Evolutionary conservation across 1,140 invertebrate genomes (phyloP).

Genomic region (Tetranychus urticae): DNA sequence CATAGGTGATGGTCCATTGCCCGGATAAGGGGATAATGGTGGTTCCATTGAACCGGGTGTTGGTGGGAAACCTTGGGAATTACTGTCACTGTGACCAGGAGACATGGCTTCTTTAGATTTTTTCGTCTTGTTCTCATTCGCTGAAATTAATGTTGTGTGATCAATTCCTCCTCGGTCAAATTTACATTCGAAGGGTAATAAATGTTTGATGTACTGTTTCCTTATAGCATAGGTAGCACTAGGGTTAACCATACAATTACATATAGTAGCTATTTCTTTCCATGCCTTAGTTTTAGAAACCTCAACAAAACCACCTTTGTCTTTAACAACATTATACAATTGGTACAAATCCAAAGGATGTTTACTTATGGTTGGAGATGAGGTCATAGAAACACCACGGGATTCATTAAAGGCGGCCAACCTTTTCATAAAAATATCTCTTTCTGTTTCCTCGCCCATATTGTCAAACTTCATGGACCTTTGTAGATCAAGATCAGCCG

Average conservation of each 20-base stretch:
- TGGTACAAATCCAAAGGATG: slow-evolving; percentile 90
- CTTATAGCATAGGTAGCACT: slow-evolving; percentile 85
- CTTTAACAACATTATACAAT: slow-evolving; percentile 79
- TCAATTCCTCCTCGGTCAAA: slow-evolving; percentile 87
- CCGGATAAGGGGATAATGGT: background rate
- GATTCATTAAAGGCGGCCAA: slow-evolving; percentile 82
- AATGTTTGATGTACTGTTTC: slow-evolving; percentile 91
- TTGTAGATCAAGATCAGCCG: no score
- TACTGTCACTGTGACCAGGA: background rate
- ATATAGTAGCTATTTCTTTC: slow-evolving; percentile 81
- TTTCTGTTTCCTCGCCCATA: slow-evolving; percentile 74
- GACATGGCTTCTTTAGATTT: slow-evolving; percentile 11
- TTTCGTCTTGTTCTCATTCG: slow-evolving; percentile 31
- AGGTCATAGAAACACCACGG: slow-evolving; percentile 63
- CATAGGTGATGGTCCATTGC: background rate
- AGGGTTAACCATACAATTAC: slow-evolving; percentile 45
- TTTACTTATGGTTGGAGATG: slow-evolving; percentile 90
- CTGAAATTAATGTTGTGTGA: slow-evolving; percentile 72
- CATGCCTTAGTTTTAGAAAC: slow-evolving; percentile 93
- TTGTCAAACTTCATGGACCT: background rate
- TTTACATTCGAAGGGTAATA: slow-evolving; percentile 83
- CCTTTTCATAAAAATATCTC: slow-evolving; percentile 70
- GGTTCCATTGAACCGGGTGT: background rate
- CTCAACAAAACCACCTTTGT: slow-evolving; percentile 88
- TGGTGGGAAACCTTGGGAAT: background rate